Percentiles rank a stretch among this genome's conserved stretches.
phyloP scores from a whole-genome alignment of 2,113 vertebrate species.

The Perognathus longimembris region DNA sequence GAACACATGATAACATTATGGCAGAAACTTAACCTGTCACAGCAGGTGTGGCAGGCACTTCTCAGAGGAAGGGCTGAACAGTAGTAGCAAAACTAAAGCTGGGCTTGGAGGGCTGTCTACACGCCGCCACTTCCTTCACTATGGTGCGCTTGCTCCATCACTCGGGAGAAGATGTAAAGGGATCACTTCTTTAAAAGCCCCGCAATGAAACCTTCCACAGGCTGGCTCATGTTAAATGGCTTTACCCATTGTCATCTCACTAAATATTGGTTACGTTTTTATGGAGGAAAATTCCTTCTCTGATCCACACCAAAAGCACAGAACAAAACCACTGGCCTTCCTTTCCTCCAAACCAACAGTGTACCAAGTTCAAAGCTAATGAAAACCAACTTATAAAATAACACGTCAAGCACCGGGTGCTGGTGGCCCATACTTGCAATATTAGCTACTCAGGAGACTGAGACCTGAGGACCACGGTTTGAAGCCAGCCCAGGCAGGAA shows the following conservation, averaged over 20 bases:
- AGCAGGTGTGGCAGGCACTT: neutral
- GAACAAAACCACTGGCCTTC: neutral
- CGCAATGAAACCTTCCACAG: neutral
- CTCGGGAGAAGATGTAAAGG: neutral
- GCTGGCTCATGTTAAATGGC: neutral
- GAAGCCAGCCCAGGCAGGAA: too few species aligned
- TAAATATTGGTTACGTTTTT: neutral
- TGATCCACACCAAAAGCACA: neutral
- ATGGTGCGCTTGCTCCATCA: neutral
- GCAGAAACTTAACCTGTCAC: neutral
- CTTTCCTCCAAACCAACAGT: neutral
- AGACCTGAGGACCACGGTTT: too few species aligned
- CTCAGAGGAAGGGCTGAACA: neutral
- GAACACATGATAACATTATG: neutral
- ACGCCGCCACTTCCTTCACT: neutral
- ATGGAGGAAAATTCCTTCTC: neutral
- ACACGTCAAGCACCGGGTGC: neutral
- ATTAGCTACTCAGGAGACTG: too few species aligned
- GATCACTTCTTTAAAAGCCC: neutral
- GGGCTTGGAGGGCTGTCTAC: too few species aligned
- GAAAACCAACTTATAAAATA: constrained; percentile 8
- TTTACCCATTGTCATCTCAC: neutral
- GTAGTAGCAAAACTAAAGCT: neutral
- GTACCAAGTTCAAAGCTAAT: neutral
- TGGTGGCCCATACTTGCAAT: too few species aligned